Base-by-base conservation (phyloP, 2,888 invertebrate species). In the Drosophila peninsularis region DNA sequence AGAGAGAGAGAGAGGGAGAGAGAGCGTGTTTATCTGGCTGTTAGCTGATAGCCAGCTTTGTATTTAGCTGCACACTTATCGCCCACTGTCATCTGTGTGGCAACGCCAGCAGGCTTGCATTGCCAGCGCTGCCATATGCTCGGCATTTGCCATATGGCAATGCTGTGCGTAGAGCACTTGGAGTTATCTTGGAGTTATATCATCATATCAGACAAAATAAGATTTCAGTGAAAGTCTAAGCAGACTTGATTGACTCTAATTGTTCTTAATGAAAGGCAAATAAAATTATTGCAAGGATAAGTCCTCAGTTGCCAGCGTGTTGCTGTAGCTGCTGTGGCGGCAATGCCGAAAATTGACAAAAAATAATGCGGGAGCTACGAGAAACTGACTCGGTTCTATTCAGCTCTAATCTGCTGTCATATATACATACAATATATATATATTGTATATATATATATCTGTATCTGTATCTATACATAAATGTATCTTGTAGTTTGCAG, bases 401-500 rank as follows among this genome's bases (percentile, higher is more conserved):
- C 30, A 24, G 67, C 53, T 65, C 42, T 27, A 49, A 65, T 56
- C 56, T 34, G 37, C n/a, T 30, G 21, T 19, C 24, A 30, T 6
- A 7, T 36, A 44, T 19, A 30, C 34, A 50, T 14, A 11, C 11
- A 53, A 30, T 30, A 9, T 30, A 30, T 30, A 30, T 14, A 13
- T 4, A 32, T 13, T 13, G 30, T 3, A 11, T 1, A 37, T 11
- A 45, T 14, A 53, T 21, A 14, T 27, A 27, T 49, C 11, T 53
- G 14, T 30, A 19, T 41, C n/a, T 47, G 4, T 60, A 24, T 44
- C 19, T 50, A 37, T 64, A 53, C 45, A 65, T 62, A 66, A 52
- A 62, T 77, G 60, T 77, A 77, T 62, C 73, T 63, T 49, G 70
- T 63, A 79, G 66, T 62, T 56, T 77, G 77, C 77, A 78, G 69